Evolutionary conservation across 2,888 invertebrate genomes (phyloP).

Genomic region (Hirtodrosophila trivittata): DNA sequence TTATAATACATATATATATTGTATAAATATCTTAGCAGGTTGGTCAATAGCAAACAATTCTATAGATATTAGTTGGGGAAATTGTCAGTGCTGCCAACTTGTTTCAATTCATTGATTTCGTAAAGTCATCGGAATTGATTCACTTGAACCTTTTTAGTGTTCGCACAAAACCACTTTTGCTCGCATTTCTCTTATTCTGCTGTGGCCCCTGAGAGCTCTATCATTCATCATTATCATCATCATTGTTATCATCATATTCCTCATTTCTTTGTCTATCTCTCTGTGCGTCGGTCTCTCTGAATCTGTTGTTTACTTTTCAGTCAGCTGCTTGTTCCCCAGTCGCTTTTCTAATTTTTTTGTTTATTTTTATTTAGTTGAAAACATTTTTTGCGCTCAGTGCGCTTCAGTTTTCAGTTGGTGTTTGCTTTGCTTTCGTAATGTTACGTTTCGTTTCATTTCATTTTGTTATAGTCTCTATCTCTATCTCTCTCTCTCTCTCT

Average conservation of each 20-base stretch:
- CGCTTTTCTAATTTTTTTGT: conserved; percentile 49
- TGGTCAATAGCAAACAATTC: no score
- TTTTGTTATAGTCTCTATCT: no score
- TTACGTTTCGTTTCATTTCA: conserved; percentile 20
- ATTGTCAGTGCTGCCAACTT: no score
- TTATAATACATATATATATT: no score
- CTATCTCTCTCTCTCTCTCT: background rate
- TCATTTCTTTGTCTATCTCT: background rate
- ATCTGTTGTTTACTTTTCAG: conserved; percentile 22
- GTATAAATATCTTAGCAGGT: no score
- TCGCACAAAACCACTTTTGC: no score
- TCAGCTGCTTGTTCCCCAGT: conserved; percentile 44
- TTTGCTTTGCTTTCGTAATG: conserved; percentile 30
- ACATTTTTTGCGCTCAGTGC: conserved; percentile 28
- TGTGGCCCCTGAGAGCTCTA: no score
- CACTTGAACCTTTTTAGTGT: no score
- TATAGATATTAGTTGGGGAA: no score
- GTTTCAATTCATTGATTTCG: no score
- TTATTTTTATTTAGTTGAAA: conserved; percentile 55
- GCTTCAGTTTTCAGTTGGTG: conserved; percentile 8
- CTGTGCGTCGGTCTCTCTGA: background rate
- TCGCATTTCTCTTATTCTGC: no score
- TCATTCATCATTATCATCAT: background rate
- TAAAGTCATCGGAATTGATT: no score
- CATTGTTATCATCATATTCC: background rate